These are phyloP conservation scores for Mechanitis mazaeus DNA, from an alignment of 2,888 invertebrate species.

Conservation along the genomic window DNA sequence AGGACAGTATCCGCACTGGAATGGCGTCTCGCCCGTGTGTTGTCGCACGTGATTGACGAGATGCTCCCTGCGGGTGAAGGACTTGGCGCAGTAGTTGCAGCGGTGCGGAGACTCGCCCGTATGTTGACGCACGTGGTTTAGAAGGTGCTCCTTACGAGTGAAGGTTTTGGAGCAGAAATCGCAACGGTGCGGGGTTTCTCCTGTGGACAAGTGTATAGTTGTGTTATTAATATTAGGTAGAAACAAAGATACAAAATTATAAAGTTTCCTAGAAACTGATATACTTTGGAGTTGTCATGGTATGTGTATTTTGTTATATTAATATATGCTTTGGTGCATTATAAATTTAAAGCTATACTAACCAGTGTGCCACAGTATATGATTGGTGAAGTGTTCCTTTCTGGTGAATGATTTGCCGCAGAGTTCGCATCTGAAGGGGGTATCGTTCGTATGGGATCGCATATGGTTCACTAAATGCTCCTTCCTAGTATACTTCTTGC, in stretches of 20 bases:
- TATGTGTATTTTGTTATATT: no score
- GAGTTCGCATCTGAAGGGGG: conserved; percentile 90
- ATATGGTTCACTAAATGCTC: conserved; percentile 93
- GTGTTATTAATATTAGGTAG: no score
- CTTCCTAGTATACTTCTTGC: conserved; percentile 92
- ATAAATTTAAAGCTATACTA: conserved; percentile 50
- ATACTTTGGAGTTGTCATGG: not conserved
- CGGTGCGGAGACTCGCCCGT: conserved; percentile 90
- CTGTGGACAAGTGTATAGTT: conserved; percentile 38
- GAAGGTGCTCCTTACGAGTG: conserved; percentile 84
- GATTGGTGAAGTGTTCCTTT: conserved; percentile 93
- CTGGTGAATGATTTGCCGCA: conserved; percentile 92
- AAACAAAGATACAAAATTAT: conserved; percentile 25
- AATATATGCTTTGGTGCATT: not conserved
- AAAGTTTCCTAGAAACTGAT: conserved; percentile 13
- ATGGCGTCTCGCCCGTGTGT: conserved; percentile 85
- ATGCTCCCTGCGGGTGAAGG: conserved; percentile 91
- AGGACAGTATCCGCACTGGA: conserved; percentile 89
- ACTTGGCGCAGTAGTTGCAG: conserved; percentile 90
- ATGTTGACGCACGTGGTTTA: conserved; percentile 87
- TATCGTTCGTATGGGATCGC: conserved; percentile 92
- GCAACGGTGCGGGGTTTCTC: conserved; percentile 86
- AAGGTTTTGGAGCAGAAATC: conserved; percentile 88
- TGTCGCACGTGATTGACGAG: conserved; percentile 90
- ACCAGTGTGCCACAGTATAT: conserved; percentile 92